Evolutionary conservation across 2,888 invertebrate genomes (phyloP).

Genomic region (Apodemia mormo): DNA sequence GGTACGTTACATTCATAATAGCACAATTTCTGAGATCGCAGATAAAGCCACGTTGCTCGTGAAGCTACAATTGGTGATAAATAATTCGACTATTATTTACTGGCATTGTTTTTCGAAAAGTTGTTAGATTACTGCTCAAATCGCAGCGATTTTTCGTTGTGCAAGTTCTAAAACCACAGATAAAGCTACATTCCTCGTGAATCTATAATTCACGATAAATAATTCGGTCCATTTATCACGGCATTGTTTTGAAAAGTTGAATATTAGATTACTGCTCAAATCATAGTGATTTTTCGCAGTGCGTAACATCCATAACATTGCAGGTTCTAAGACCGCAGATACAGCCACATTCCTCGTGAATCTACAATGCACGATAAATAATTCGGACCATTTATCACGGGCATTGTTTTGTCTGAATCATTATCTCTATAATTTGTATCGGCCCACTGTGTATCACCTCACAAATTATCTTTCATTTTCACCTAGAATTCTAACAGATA

Average conservation of each 20-base stretch:
- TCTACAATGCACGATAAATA: constrained; percentile 36
- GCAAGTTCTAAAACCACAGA: constrained; percentile 25
- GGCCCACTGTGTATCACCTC: constrained; percentile 33
- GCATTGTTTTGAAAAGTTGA: too few relatives aligned
- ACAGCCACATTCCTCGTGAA: constrained; percentile 38
- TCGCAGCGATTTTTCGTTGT: constrained; percentile 2
- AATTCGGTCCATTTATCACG: constrained; percentile 40
- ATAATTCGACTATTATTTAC: too few relatives aligned
- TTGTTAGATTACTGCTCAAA: background rate
- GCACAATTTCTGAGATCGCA: too few relatives aligned
- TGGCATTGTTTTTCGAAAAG: too few relatives aligned
- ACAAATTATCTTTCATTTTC: constrained; percentile 33
- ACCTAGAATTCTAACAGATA: constrained; percentile 28
- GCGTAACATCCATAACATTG: constrained; percentile 51
- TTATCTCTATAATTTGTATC: constrained; percentile 43
- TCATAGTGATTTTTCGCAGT: background rate
- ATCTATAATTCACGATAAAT: constrained; percentile 36
- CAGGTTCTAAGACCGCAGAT: constrained; percentile 25
- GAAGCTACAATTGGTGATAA: too few relatives aligned
- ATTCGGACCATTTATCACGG: constrained; percentile 40
- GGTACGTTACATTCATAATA: too few relatives aligned
- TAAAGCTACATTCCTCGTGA: constrained; percentile 37
- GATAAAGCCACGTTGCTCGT: too few relatives aligned
- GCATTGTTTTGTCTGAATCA: constrained; percentile 43
- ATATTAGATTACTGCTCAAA: background rate